These are phyloP conservation scores for Oostethus manadensis DNA, from an alignment of 2,113 vertebrate genomes.

Conservation along the genomic window DNA sequence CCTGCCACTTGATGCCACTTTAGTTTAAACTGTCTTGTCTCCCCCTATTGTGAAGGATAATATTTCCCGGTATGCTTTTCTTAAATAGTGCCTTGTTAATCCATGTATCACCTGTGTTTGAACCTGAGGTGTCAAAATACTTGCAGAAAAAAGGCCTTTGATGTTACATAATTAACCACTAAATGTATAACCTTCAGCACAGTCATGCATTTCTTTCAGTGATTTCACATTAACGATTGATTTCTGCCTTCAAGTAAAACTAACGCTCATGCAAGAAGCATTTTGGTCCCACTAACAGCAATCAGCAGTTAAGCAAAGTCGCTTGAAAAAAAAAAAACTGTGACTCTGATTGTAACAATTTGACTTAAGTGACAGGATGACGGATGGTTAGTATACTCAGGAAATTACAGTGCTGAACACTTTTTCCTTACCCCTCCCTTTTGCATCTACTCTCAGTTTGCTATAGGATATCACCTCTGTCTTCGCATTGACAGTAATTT, in stretches of 20 bases:
- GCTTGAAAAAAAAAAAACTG: neutral
- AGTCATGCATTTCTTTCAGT: neutral
- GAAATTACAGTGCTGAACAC: conserved; percentile 8
- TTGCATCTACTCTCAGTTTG: conserved; percentile 11
- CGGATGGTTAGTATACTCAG: conserved; percentile 6
- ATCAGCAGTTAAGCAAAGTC: neutral
- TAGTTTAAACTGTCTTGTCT: too few species aligned
- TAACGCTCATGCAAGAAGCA: neutral
- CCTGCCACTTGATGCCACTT: too few species aligned
- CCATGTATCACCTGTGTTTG: neutral
- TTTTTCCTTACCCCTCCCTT: neutral
- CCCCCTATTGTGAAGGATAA: too few species aligned
- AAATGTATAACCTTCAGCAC: neutral
- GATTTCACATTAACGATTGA: neutral
- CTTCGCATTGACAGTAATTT: conserved; percentile 8
- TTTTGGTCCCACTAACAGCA: neutral
- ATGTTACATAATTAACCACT: neutral
- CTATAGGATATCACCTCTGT: conserved; percentile 2
- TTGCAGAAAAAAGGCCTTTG: neutral
- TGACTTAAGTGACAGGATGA: conserved; percentile 11
- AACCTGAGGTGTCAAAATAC: neutral
- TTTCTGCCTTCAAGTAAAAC: neutral
- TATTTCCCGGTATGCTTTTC: too few species aligned
- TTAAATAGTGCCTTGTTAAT: neutral
- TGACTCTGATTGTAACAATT: conserved; percentile 4